Base-by-base conservation (phyloP, 1,140 invertebrate species). In the Rhynchophorus ferrugineus region DNA sequence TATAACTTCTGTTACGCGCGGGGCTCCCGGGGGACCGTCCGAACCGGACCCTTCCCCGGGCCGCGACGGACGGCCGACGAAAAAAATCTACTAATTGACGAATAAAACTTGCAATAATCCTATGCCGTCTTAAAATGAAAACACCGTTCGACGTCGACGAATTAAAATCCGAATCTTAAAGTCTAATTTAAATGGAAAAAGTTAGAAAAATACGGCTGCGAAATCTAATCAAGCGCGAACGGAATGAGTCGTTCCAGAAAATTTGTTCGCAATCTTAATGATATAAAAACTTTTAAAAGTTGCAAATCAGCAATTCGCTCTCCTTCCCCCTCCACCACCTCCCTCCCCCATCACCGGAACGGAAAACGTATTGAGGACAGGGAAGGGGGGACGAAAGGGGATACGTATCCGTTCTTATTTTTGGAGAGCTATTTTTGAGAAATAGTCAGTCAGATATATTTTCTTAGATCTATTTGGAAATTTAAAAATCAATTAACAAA, bases 141-240 rank as follows among this genome's bases (percentile, higher is more conserved):
- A 42, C 48, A 49, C 38, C 35, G 48, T 49, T 49, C 48, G 48
- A 49, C 48, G 42, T 35, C 35, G 16, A 17, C 38, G 34, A 51
- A 51, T 51, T 43, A 44, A 51, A 44, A 44, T 24, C 49, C 49
- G 41, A 20, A 42, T 42, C 24, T 48, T 35, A 51, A 51, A 51
- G 49, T 51, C 49, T 51, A 51, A 51, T 51, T 51, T 51, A 51
- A 51, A 51, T 51, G 49, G 49, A 51, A 51, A 51, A 51, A 51
- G 49, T 51, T 51, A 51, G 20, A 51, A 44, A 51, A 51, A 51
- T 51, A 51, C 49, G 49, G 41, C 49, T 39, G 49, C 20, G 18
- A 36, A 51, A 51, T 51, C 49, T 51, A 51, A 51, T 51, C 49
- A 44, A 33, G 38, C 49, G 29, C 24, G 19, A 51, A 51, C 33